Percentiles rank a stretch among this genome's conserved stretches.
These are phyloP conservation scores for Sorex araneus DNA, from an alignment of 2,113 vertebrate species.

Conservation along the genomic window DNA sequence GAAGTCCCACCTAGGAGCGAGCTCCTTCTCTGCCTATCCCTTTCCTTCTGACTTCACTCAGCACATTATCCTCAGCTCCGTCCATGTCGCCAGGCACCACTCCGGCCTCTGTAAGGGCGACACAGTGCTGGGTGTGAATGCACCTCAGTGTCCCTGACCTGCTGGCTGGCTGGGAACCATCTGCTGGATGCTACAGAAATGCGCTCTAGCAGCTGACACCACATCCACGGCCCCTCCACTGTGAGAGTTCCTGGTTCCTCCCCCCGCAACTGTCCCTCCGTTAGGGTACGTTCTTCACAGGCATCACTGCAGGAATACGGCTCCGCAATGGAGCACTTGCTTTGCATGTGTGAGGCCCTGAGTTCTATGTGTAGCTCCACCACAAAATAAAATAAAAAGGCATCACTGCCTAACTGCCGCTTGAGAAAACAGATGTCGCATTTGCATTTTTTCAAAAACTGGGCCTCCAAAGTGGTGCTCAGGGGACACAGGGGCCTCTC, in stretches of 20 bases:
- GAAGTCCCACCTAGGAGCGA: no score
- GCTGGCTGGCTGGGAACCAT: constrained; percentile 48
- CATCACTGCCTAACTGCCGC: neutral
- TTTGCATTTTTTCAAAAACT: neutral
- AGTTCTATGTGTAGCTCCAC: no score
- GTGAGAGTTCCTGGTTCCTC: constrained; percentile 20
- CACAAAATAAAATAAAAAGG: neutral
- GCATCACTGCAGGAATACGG: no score
- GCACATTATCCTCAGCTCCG: no score
- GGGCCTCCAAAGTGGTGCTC: no score
- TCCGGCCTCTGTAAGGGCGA: neutral
- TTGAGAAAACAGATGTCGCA: constrained; percentile 25
- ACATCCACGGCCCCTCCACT: constrained; percentile 11
- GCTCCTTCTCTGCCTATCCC: no score
- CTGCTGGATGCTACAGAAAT: neutral
- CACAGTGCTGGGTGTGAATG: constrained; percentile 15
- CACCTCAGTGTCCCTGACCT: constrained; percentile 52
- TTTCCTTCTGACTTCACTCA: no score
- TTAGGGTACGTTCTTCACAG: neutral
- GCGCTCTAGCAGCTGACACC: constrained; percentile 3
- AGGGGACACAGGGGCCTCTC: no score
- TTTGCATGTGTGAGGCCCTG: no score
- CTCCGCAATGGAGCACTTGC: no score
- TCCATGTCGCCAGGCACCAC: no score
- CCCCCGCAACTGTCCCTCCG: neutral